These are phyloP conservation scores for Pocillopora grandis DNA, from an alignment of 92 coral and sea anemone species.

Conservation along the genomic window DNA sequence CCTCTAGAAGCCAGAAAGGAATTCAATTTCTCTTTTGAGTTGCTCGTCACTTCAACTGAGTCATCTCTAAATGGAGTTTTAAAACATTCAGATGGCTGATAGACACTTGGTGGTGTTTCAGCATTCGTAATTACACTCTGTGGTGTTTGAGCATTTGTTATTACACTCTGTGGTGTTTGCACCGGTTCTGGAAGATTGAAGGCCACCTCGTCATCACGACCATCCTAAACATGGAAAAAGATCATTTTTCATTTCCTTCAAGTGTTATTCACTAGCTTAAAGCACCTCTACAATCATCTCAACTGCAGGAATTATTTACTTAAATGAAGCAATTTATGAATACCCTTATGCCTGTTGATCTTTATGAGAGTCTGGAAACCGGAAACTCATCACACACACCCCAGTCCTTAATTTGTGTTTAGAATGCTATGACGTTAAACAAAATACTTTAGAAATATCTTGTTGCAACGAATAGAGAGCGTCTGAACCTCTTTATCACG, in stretches of 20 bases:
- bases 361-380: no score
- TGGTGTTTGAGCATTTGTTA: not conserved
- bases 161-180: not conserved
- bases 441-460: no score
- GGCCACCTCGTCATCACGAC: not conserved
- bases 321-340: no score
- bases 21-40: not conserved
- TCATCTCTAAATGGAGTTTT: not conserved
- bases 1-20: slow-evolving; percentile 11
- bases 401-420: no score
- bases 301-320: no score
- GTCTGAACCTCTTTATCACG: no score
- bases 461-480: no score
- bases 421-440: no score
- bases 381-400: no score
- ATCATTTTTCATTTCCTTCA: not conserved
- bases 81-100: slow-evolving; percentile 5
- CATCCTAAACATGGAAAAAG: not conserved
- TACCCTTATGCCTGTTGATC: no score
- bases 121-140: not conserved
- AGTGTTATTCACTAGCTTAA: not conserved
- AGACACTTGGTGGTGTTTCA: slow-evolving; percentile 5
- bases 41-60: not conserved
- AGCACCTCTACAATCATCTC: not conserved
- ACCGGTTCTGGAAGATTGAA: not conserved